Conservation (phyloP, 2,888 invertebrate species). For the Eristalinus aeneus region DNA sequence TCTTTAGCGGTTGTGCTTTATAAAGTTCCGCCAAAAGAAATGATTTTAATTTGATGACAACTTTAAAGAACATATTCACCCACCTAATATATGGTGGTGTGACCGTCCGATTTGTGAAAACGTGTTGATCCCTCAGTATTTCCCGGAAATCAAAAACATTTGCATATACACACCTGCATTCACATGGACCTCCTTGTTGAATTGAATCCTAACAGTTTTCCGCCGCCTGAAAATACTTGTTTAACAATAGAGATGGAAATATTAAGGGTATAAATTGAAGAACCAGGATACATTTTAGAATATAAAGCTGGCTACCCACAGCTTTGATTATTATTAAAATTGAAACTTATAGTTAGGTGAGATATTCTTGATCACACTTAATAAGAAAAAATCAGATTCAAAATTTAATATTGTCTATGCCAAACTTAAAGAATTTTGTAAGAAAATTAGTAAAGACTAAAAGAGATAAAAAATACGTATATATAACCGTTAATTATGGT, state of each 20-base stretch:
- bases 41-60: neutral
- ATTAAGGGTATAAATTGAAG: neutral
- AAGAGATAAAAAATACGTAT: no score
- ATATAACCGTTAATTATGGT: no score
- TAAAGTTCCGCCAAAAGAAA: constrained; percentile 31
- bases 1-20: constrained; percentile 29
- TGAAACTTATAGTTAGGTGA: no score
- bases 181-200: neutral
- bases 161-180: neutral
- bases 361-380: no score
- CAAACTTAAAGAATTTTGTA: no score
- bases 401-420: no score
- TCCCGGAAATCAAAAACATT: neutral
- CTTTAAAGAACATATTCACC: neutral
- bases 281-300: neutral
- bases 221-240: neutral
- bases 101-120: neutral
- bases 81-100: neutral
- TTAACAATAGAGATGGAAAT: neutral
- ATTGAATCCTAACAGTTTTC: neutral
- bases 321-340: no score
- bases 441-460: no score
- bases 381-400: no score
- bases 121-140: neutral
- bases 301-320: neutral